A percentile compares a stretch with the other conserved stretches of the same genome.
Conservation (phyloP, 2,888 invertebrate genomes). For the Diogma glabrata region DNA sequence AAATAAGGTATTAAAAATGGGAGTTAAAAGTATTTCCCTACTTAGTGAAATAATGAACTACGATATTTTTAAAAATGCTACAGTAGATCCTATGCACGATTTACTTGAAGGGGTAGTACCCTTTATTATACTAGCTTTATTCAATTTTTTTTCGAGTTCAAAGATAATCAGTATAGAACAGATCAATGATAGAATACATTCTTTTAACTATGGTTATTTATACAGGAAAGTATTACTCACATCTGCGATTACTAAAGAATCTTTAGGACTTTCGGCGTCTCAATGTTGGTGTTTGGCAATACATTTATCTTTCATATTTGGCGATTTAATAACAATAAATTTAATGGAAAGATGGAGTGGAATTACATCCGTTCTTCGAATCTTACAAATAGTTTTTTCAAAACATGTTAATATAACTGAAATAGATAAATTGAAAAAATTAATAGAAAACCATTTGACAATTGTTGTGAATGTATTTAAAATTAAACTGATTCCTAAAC, state of each 20-base stretch:
- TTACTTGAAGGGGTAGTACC: slow-evolving; percentile 15
- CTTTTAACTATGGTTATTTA: slow-evolving; percentile 13
- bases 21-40: neutral
- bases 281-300: slow-evolving; percentile 12
- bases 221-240: slow-evolving; percentile 9
- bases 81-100: slow-evolving; percentile 17
- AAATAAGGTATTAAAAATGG: neutral
- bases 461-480: neutral
- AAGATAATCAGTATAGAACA: neutral
- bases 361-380: neutral
- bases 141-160: slow-evolving; percentile 4
- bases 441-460: neutral
- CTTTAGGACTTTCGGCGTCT: slow-evolving; percentile 12
- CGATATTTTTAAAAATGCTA: slow-evolving; percentile 11
- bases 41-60: slow-evolving; percentile 13
- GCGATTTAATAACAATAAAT: slow-evolving; percentile 8
- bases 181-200: slow-evolving; percentile 14
- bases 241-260: slow-evolving; percentile 11
- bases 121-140: slow-evolving; percentile 10
- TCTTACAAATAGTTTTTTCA: neutral
- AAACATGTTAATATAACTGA: neutral
- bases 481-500: neutral
- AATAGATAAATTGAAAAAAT: neutral
- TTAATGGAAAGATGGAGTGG: neutral
- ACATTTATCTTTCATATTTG: slow-evolving; percentile 6